Evolutionary conservation across 2,888 invertebrate genomes (phyloP), one percentile per base, ranked within the genome.

Genomic region (Orgyia antiqua): DNA sequence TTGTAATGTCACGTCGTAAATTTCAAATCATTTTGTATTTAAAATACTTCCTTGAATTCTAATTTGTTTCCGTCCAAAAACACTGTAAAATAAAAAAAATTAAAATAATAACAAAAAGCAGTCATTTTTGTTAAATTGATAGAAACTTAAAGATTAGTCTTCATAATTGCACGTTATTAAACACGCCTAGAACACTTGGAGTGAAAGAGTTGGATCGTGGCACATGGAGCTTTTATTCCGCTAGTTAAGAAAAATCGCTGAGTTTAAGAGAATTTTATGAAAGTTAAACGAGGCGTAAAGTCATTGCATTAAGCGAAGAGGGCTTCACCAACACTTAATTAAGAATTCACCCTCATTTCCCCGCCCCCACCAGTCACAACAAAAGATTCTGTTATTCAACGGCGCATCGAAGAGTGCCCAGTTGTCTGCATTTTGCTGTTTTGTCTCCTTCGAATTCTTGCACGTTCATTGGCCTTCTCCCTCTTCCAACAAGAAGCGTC

Each of bases 261-360:
- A 80, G 73, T 72, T 70, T 72, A 67, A 73, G 68, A 66, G 80
- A 82, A 79, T 83, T 82, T 74, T 78, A 80, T 82, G 78, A 77
- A 83, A 77, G 80, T 77, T 77, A 79, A 84, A 86, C 82, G 83
- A 83, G 78, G 67, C 79, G 74, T 75, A 68, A 80, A 76, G 72
- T 74, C 83, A 75, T 84, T 74, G 83, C 82, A 82, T 84, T 83
- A 84, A 79, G 77, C 65, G 63, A 67, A 74, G 73, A 75, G 79
- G 74, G 78, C 77, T 73, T 68, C 69, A 67, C 76, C 71, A 70
- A 78, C 83, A 83, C 84, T 84, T 86, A 84, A 86, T 86, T 84
- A 84, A 82, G 76, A 70, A 74, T 77, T 74, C 80, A 60, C 74
- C 69, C 15, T 6, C 15, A 4, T 4, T 15, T 15, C 15, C 73